These are phyloP conservation scores for Sycon ciliatum DNA, from an alignment of 37 sponge, comb jelly and placozoan genomes.

Conservation along the genomic window DNA sequence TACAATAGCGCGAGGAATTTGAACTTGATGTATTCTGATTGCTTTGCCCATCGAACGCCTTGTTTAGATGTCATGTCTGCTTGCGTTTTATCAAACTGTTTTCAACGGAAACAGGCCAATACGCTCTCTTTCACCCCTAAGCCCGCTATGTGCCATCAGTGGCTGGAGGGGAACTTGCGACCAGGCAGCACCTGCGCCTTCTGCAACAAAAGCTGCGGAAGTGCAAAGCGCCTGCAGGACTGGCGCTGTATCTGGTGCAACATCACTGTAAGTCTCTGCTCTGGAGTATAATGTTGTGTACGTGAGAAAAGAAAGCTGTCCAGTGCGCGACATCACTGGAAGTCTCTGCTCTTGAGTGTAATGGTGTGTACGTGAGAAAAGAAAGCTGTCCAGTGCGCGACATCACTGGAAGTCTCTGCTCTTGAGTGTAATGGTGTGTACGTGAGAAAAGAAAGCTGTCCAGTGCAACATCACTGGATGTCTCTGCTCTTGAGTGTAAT, in stretches of 20 bases:
- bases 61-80: neutral
- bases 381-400: neutral
- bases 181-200: conserved; percentile 61
- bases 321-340: neutral
- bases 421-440: too few species aligned
- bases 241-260: conserved; percentile 92
- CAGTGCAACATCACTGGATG: neutral
- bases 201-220: conserved; percentile 71
- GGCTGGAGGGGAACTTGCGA: conserved; percentile 86
- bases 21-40: too few species aligned
- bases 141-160: conserved; percentile 72
- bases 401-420: neutral
- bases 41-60: too few species aligned
- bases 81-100: neutral
- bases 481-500: too few species aligned
- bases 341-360: too few species aligned
- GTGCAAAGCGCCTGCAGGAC: conserved; percentile 53
- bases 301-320: neutral
- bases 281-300: too few species aligned
- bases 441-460: neutral
- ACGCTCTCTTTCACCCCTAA: conserved; percentile 13
- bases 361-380: too few species aligned
- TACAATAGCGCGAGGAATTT: too few species aligned
- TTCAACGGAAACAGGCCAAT: neutral
- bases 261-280: conserved; percentile 43